Evolutionary conservation across 2,113 vertebrate species (phyloP).

Genomic region (Chlamydotis undulata): DNA sequence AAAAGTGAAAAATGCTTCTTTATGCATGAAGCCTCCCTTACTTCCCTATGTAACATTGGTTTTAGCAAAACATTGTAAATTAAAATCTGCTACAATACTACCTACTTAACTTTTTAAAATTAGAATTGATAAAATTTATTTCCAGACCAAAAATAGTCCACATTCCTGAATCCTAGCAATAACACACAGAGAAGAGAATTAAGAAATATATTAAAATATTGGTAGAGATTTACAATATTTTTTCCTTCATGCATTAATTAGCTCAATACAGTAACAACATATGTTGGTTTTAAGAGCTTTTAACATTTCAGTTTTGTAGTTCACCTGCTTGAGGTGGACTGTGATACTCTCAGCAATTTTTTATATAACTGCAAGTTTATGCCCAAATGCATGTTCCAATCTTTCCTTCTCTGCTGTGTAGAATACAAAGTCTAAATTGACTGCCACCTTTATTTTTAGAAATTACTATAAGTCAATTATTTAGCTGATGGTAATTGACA

Average conservation of each 20-base stretch:
- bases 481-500: neutral
- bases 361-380: neutral
- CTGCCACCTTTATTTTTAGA: neutral
- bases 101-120: neutral
- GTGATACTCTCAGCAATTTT: neutral
- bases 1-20: slow-evolving; percentile 2
- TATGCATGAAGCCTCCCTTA: neutral
- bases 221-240: neutral
- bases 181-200: neutral
- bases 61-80: neutral
- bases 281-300: neutral
- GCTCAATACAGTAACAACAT: neutral
- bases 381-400: neutral
- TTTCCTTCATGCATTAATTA: neutral
- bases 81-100: neutral
- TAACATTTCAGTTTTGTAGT: neutral
- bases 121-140: neutral
- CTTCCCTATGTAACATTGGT: neutral
- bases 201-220: neutral
- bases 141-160: neutral
- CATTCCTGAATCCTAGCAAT: neutral
- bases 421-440: neutral
- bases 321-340: neutral
- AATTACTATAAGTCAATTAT: neutral
- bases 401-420: neutral